Conservation (phyloP, 92 coral and sea anemone species). For the Palythoa grandiflora region DNA sequence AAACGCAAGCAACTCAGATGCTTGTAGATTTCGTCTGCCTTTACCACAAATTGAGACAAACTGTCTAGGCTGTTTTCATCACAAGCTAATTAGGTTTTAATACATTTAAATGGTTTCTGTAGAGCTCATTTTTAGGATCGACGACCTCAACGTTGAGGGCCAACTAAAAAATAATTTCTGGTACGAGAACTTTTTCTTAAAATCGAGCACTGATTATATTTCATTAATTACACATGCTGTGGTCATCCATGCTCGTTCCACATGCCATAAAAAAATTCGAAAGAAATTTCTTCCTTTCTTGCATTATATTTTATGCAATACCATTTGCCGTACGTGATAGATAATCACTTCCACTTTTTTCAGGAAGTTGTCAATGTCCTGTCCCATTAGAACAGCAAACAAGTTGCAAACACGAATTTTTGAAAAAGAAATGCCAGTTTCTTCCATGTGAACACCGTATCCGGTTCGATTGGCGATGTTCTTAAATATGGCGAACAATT, state of each 20-base stretch:
- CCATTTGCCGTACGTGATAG: background rate
- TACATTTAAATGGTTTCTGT: no score
- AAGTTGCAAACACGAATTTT: background rate
- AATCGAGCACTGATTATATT: background rate
- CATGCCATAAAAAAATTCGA: constrained; percentile 6
- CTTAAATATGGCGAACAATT: background rate
- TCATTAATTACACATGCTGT: background rate
- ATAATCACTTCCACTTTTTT: constrained; percentile 5
- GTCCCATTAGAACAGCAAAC: constrained; percentile 11
- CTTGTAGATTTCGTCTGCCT: no score
- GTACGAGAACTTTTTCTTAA: no score
- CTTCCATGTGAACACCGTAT: constrained; percentile 23
- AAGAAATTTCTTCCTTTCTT: background rate
- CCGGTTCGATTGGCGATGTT: background rate
- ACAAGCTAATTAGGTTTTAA: no score
- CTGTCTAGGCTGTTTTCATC: no score
- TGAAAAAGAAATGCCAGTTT: background rate
- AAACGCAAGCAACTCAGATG: no score
- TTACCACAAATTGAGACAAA: no score
- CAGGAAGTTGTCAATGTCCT: background rate
- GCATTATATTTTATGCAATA: constrained; percentile 6
- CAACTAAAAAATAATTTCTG: no score
- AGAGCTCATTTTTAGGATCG: no score
- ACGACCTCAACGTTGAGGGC: no score
- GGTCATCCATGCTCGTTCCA: background rate